Evolutionary conservation across 2,113 vertebrate species (phyloP).

Genomic region (Apaloderma vittatum): DNA sequence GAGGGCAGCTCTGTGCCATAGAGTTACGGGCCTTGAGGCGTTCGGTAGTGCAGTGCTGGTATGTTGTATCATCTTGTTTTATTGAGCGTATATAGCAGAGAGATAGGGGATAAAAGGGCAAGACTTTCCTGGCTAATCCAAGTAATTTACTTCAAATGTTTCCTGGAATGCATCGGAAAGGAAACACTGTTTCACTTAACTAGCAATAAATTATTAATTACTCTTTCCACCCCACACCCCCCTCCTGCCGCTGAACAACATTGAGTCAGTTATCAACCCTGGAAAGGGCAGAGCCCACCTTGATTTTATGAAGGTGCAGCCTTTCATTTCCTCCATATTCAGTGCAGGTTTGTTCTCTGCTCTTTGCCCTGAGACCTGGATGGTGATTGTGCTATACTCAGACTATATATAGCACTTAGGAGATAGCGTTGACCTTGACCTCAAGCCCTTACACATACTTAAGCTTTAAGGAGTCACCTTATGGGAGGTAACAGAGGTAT

Average conservation of each 20-base stretch:
- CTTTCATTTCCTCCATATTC: background rate
- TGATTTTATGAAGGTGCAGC: background rate
- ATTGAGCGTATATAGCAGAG: background rate
- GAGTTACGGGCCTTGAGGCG: background rate
- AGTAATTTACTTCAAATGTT: background rate
- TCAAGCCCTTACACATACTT: background rate
- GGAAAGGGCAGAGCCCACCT: background rate
- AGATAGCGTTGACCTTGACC: background rate
- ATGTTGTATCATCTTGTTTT: background rate
- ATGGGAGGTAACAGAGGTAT: background rate
- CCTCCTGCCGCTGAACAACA: background rate
- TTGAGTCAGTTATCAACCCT: background rate
- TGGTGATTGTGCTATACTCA: background rate
- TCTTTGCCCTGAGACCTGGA: conserved; percentile 29
- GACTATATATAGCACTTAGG: background rate
- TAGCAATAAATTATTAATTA: background rate
- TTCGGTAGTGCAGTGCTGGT: background rate
- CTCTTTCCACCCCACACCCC: background rate
- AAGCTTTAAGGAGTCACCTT: background rate
- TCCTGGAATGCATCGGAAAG: background rate
- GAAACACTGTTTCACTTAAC: background rate
- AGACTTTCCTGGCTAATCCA: background rate
- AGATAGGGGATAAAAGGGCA: background rate
- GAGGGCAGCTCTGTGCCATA: background rate
- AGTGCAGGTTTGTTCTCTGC: background rate